These are phyloP conservation scores for Ganaspis sp. DNA, from an alignment of 1,140 invertebrate species.

Conservation along the genomic window DNA sequence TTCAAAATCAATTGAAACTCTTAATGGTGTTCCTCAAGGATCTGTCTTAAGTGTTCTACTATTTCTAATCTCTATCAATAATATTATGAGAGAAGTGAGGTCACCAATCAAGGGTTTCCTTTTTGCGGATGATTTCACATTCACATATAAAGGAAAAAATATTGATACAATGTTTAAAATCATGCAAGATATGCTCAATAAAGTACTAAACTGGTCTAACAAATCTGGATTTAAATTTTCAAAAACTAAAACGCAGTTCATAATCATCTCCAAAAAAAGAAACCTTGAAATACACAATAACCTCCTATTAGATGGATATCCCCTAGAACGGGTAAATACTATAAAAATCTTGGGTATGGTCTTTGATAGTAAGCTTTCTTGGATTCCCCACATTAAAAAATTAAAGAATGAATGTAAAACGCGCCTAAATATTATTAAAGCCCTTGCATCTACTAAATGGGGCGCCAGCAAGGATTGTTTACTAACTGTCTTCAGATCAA, in stretches of 20 bases:
- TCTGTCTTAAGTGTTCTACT: constrained; percentile 49
- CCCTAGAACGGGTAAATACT: background rate
- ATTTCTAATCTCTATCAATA: constrained; percentile 50
- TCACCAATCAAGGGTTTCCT: constrained; percentile 27
- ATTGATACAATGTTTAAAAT: constrained; percentile 17
- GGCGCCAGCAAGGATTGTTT: constrained; percentile 37
- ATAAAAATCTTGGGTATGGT: constrained; percentile 47
- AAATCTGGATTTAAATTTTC: constrained; percentile 35
- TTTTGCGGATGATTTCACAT: constrained; percentile 41
- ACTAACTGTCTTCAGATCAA: constrained; percentile 41
- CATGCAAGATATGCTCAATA: constrained; percentile 20
- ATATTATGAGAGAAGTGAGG: background rate
- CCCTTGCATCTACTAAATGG: constrained; percentile 39
- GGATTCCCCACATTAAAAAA: constrained; percentile 45
- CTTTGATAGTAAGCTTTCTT: constrained; percentile 48
- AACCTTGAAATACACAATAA: background rate
- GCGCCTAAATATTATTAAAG: constrained; percentile 46
- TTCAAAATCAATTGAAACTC: constrained; percentile 8
- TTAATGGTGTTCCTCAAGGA: constrained; percentile 51
- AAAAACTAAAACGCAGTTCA: constrained; percentile 25
- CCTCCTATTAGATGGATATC: constrained; percentile 3
- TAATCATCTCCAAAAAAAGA: constrained; percentile 18
- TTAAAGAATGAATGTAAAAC: constrained; percentile 40
- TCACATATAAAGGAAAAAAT: constrained; percentile 25
- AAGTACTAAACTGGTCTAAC: constrained; percentile 5